Conservation (phyloP, 2,113 vertebrate species). For the Pardalotus punctatus region DNA sequence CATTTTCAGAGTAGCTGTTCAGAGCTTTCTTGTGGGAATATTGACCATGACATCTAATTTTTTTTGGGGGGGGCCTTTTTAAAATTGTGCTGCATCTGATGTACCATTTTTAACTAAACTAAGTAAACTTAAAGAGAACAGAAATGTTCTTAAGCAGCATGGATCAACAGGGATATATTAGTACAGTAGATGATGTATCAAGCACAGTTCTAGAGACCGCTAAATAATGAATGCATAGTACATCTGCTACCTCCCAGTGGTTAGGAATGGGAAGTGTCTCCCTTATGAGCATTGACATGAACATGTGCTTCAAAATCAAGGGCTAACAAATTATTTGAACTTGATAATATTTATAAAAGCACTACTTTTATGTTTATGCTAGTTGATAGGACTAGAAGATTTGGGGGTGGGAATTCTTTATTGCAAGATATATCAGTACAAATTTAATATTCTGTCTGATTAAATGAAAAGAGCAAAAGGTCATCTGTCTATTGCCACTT, state of each 20-base stretch:
- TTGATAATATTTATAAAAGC: not conserved
- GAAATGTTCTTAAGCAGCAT: not conserved
- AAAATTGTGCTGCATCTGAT: not conserved
- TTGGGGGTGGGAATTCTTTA: not conserved
- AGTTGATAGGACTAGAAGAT: not conserved
- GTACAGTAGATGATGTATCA: not conserved
- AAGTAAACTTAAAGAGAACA: not conserved
- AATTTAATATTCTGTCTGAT: not conserved
- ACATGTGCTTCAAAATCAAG: not conserved
- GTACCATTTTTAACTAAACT: not conserved
- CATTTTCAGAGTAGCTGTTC: not conserved
- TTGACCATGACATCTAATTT: not conserved
- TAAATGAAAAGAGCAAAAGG: not conserved
- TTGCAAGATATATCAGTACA: not conserved
- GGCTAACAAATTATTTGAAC: not conserved
- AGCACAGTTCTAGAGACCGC: not conserved
- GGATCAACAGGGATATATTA: not conserved
- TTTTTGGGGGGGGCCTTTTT: not conserved
- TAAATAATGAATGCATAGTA: conserved; percentile 15
- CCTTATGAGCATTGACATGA: not conserved
- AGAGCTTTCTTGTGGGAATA: not conserved
- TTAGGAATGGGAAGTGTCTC: not conserved
- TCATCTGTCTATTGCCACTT: not conserved
- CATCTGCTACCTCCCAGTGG: conserved; percentile 58
- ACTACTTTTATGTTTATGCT: not conserved